Evolutionary conservation across 2,797 vertebrate genomes (phyloP).

Genomic region (Aratinga solstitialis): DNA sequence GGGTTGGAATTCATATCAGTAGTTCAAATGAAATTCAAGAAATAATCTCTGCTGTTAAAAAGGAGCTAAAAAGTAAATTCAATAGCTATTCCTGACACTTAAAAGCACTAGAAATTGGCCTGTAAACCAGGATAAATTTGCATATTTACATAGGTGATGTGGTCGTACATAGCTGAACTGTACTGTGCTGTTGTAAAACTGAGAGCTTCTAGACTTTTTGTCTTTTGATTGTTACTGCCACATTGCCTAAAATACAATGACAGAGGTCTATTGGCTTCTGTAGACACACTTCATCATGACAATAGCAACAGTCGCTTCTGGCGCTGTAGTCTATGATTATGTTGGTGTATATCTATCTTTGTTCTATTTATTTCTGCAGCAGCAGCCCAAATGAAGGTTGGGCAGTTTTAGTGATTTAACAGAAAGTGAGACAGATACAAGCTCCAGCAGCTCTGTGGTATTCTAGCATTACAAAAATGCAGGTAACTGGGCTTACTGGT

Average conservation of each 20-base stretch:
- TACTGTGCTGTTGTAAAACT: not conserved
- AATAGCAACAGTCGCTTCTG: constrained; percentile 26
- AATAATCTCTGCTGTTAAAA: not conserved
- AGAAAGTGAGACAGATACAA: not conserved
- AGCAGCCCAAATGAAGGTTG: not conserved
- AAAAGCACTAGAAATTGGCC: not conserved
- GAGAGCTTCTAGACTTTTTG: not conserved
- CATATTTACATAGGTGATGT: not conserved
- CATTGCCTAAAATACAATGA: not conserved
- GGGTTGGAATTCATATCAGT: not conserved
- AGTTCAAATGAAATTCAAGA: not conserved
- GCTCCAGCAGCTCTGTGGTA: not conserved
- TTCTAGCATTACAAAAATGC: not conserved
- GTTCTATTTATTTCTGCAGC: constrained; percentile 32
- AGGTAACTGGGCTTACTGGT: not conserved
- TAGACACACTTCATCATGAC: not conserved
- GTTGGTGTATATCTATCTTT: not conserved
- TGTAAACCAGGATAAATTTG: not conserved
- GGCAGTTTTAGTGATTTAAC: constrained; percentile 13
- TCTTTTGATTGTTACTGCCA: not conserved
- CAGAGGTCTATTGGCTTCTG: constrained; percentile 16
- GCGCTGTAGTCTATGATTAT: not conserved
- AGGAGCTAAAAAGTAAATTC: not conserved
- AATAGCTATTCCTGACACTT: not conserved
- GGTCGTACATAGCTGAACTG: not conserved